A percentile compares a stretch with the other conserved stretches of the same genome.
phyloP scores from a whole-genome alignment of 2,113 vertebrate genomes.

The Ictidomys tridecemlineatus region DNA sequence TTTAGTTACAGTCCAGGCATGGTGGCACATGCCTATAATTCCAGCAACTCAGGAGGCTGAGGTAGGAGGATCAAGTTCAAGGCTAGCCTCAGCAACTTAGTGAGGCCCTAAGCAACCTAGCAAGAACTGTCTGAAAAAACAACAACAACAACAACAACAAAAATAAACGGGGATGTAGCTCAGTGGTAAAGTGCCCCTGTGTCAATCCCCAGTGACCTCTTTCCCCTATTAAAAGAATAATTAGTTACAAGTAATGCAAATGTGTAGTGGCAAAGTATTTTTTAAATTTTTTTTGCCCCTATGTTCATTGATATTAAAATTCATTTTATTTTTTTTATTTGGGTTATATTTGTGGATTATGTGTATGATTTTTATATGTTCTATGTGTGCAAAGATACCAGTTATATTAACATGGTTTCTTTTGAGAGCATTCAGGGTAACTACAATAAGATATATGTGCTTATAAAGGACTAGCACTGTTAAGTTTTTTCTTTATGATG shows the following conservation, averaged over 20 bases:
- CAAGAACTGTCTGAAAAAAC: too few relatives aligned
- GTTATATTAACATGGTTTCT: constrained; percentile 30
- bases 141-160: too few relatives aligned
- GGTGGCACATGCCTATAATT: too few relatives aligned
- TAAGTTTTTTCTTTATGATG: constrained; percentile 48
- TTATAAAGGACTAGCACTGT: constrained; percentile 15
- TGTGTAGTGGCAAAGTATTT: background rate
- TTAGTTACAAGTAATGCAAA: constrained; percentile 43
- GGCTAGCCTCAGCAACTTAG: too few relatives aligned
- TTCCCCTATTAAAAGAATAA: too few relatives aligned
- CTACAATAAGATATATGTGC: constrained; percentile 3
- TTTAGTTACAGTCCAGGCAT: background rate
- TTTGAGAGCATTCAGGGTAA: constrained; percentile 39
- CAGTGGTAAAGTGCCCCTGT: too few relatives aligned
- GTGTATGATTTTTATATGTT: constrained; percentile 54
- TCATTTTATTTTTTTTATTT: constrained; percentile 52
- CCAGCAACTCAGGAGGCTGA: too few relatives aligned
- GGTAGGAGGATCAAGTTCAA: too few relatives aligned
- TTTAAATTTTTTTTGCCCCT: background rate
- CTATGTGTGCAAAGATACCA: background rate
- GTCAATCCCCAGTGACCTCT: too few relatives aligned
- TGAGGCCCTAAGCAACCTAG: too few relatives aligned
- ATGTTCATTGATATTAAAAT: constrained; percentile 46
- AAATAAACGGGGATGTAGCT: too few relatives aligned
- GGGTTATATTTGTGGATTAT: constrained; percentile 59